These are phyloP conservation scores for Ditylenchus weischeri DNA, from an alignment of 2,888 invertebrate species.

Conservation along the genomic window DNA sequence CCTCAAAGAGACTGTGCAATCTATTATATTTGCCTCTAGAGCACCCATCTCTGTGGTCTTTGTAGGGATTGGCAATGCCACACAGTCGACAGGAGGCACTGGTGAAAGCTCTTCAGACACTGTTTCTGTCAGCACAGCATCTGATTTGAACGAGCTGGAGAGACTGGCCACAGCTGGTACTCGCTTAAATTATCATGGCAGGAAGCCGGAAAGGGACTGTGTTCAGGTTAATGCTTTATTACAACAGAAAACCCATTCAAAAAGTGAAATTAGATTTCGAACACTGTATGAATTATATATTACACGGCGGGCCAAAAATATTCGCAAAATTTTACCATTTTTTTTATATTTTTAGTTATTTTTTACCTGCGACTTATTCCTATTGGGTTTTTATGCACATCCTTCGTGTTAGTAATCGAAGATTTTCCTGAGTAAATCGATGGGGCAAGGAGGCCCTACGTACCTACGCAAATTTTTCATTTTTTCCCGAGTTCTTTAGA, in stretches of 20 bases:
- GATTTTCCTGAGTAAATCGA: no score
- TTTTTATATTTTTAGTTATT: no score
- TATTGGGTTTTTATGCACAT: no score
- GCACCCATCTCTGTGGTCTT: conserved; percentile 54
- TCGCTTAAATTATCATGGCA: conserved; percentile 45
- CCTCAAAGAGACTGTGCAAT: conserved; percentile 43
- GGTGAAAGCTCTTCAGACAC: background rate
- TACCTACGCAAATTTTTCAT: no score
- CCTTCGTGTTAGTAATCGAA: no score
- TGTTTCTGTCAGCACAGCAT: conserved; percentile 1
- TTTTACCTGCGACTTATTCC: no score
- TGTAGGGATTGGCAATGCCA: conserved; percentile 49
- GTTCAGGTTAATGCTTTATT: conserved; percentile 32
- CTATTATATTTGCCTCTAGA: conserved; percentile 47
- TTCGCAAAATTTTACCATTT: no score
- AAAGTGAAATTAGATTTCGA: conserved; percentile 10
- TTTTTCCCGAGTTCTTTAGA: no score
- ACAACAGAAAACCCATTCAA: background rate
- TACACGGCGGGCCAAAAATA: no score
- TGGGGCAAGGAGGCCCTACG: no score
- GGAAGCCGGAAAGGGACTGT: conserved; percentile 47
- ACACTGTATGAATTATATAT: no score
- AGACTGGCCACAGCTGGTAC: conserved; percentile 46
- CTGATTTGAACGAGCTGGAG: conserved; percentile 44
- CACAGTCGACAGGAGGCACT: background rate